A percentile compares a stretch with the other conserved stretches of the same genome.
Conservation (phyloP, 2,113 vertebrate species). For the Equus przewalskii region DNA sequence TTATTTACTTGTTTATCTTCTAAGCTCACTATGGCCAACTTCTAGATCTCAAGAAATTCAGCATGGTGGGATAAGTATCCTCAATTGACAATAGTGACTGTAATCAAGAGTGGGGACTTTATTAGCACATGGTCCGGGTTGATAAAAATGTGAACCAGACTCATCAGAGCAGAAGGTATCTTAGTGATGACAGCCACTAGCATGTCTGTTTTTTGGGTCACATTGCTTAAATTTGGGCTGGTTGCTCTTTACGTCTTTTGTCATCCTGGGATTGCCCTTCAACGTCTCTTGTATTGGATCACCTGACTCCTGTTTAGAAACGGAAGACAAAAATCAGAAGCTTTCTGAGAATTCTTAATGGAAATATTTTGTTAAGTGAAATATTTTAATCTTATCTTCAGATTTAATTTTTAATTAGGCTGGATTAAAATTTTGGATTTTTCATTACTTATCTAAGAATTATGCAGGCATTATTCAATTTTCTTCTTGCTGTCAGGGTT, state of each 20-base stretch:
- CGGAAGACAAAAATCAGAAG: neutral
- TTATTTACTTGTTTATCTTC: neutral
- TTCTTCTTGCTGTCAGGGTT: neutral
- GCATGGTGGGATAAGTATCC: neutral
- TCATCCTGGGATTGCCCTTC: neutral
- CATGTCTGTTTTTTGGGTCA: neutral
- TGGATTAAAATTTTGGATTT: neutral
- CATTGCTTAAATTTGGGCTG: neutral
- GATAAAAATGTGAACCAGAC: neutral
- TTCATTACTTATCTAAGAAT: neutral
- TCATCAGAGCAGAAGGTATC: neutral
- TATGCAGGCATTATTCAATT: neutral
- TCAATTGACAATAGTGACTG: neutral
- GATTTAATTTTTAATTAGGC: neutral
- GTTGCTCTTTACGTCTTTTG: neutral
- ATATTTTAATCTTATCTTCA: neutral
- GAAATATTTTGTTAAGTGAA: neutral
- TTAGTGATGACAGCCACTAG: neutral
- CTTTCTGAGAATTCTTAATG: neutral
- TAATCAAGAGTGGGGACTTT: neutral
- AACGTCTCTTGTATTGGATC: too few species aligned
- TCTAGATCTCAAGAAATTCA: neutral
- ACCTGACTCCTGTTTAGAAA: neutral
- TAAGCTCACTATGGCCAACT: neutral
- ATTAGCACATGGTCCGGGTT: neutral